phyloP scores from a whole-genome alignment of 2,888 invertebrate species.

The Aplocera efformata region DNA sequence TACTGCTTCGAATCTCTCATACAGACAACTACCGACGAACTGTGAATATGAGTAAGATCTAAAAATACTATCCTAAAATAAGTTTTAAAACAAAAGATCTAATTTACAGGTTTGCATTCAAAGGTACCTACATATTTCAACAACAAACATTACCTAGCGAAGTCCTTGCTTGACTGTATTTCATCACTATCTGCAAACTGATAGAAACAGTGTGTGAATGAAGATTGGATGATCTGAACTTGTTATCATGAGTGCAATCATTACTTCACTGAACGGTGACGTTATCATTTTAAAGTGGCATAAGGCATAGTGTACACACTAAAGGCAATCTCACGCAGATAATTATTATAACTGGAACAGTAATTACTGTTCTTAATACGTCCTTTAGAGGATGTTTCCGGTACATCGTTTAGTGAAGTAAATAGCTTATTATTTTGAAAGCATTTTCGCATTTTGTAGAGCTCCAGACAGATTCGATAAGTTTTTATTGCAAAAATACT shows the following conservation, averaged over 20 bases:
- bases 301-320: conserved; percentile 12
- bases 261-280: conserved; percentile 15
- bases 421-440: too few species aligned
- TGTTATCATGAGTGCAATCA: conserved; percentile 14
- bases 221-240: conserved; percentile 6
- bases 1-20: too few species aligned
- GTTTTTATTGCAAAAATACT: too few species aligned
- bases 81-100: conserved; percentile 6
- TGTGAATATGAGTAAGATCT: not conserved
- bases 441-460: too few species aligned
- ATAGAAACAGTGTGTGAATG: conserved; percentile 11
- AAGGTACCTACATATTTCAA: conserved; percentile 1
- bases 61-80: conserved; percentile 7
- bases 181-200: conserved; percentile 22
- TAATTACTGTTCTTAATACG: too few species aligned
- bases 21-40: too few species aligned
- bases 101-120: conserved; percentile 6
- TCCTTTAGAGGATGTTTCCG: too few species aligned
- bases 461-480: too few species aligned
- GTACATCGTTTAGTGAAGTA: too few species aligned
- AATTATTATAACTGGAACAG: too few species aligned
- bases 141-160: conserved; percentile 15
- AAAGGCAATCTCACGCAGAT: conserved; percentile 8
- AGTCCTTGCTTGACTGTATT: conserved; percentile 14
- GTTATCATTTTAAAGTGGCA: conserved; percentile 16